Evolutionary conservation across 2,797 vertebrate genomes (phyloP), one percentile per base, ranked within the genome.

Genomic region (Enteromius radiatus): DNA sequence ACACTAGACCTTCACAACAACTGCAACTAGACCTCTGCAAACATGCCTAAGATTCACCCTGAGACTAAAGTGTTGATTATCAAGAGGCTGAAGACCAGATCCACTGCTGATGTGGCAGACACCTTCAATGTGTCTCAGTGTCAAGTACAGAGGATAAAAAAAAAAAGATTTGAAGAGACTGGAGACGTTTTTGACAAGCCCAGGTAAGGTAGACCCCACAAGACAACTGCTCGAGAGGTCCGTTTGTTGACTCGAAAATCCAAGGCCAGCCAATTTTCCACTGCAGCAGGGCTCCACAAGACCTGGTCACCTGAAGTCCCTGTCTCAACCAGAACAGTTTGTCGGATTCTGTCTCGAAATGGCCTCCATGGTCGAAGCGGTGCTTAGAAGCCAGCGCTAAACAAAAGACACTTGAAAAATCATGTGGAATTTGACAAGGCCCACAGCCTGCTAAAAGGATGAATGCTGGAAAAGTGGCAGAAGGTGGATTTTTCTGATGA

Each of bases 181-280:
- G 38, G 38, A 41, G 38, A 41, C 38, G 2, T 41, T 43, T 69
- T 43, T 43, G 67, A 69, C 36, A 69, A 43, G 67, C 67, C 67
- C 36, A 69, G 38, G 38, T 69, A 11, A 69, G 67, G 67, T 43
- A 47, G 41, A 47, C 41, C 68, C 41, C 43, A 2, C 41, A 70
- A 70, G 41, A 70, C 41, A 70, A 70, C 68, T 71, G 68, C 68
- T 47, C 43, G 23, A 47, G 23, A 47, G 41, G 68, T n/a, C 47
- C 23, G 23, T 45, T 70, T 70, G 68, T 70, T 45, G 68, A n/a
- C 41, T 45, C 11, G 41, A 70, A 70, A 70, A 47, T 70, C 41
- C 68, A 47, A 45, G 41, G 43, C 12, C 68, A 70, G 68, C 41
- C 41, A 23, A 70, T 70, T 70, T 70, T 47, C 68, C 68, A 70